Base-by-base conservation (phyloP, 2,113 vertebrate genomes). In the Otocyon megalotis region DNA sequence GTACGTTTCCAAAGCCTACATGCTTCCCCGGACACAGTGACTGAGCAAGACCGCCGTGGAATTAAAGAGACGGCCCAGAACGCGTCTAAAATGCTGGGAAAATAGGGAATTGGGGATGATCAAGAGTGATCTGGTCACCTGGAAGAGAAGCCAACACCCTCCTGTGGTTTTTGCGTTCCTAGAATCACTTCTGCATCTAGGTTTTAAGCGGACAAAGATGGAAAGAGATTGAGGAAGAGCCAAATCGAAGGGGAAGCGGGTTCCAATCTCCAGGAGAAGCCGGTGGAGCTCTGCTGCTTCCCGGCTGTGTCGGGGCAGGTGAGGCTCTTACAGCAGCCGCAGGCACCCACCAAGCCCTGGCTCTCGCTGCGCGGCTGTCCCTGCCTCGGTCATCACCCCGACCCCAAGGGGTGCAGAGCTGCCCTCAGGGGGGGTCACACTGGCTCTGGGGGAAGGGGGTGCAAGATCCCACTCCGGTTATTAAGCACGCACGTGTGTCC, bases 251-350 rank as follows among this genome's bases (percentile, higher is more conserved):
- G 15, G 20, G 43, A 12, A 13, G 19, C 14, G 6, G 5, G 22
- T 35, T 8, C 17, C 77, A 7, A 35, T 19, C 67, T 14, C 20
- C 7, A 50, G 92, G 94, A 65, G 48, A 6, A 43, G 48, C 35
- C 60, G 0, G 22, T 0, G 3, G 60, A 56, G 28, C 16, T 7
- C 14, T 0, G 1, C 43, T 48, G 72, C 37, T 50, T 48, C 35
- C 17, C 7, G 43, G 16, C 35, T 0, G 62, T 15, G 16, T 2
- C 5, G 4, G 0, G 2, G 60, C 15, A 0, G 0, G 22, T 5
- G 17, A 3, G 8, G 8, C 1, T 2, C 28, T 22, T 17, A 43
- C 1, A 12, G 5, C 14, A 6, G 28, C 0, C 5, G 8, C 6
- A 0, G n/a, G 56, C n/a, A 17, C 54, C 19, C 0, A 0, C 3